These are phyloP conservation scores for Varecia variegata DNA, from an alignment of 2,797 vertebrate genomes.

Conservation along the genomic window DNA sequence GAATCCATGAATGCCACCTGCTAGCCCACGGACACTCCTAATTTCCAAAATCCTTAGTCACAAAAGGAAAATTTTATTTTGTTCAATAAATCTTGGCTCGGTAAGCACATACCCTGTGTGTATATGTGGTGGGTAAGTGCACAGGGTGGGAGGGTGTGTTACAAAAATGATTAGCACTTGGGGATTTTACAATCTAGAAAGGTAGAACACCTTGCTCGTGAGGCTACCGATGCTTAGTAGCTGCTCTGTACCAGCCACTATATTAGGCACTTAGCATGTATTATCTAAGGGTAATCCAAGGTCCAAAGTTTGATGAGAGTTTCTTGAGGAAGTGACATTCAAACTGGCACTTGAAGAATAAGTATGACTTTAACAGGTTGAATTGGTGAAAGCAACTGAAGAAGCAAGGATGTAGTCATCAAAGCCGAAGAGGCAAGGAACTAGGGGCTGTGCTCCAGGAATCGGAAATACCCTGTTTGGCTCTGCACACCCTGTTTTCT, in stretches of 20 bases:
- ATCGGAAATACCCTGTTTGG: rapidly evolving
- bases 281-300: not conserved
- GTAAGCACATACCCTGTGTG: not conserved
- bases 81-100: not conserved
- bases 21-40: not conserved
- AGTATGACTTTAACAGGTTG: not conserved
- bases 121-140: rapidly evolving
- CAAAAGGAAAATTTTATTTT: not conserved
- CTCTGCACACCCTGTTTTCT: not conserved
- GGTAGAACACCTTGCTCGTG: not conserved
- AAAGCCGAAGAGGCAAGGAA: not conserved
- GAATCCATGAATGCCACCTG: not conserved
- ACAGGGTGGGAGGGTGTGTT: not conserved
- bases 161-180: not conserved
- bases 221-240: not conserved
- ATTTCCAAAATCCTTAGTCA: not conserved
- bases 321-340: not conserved
- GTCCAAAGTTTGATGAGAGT: not conserved
- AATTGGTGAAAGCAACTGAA: not conserved
- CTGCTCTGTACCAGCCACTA: not conserved
- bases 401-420: not conserved
- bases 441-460: not conserved
- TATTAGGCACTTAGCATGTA: not conserved
- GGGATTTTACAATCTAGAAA: not conserved
- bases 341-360: not conserved